A percentile compares a stretch with the other conserved stretches of the same genome.
Conservation (phyloP, 2,797 vertebrate genomes). For the Cyclopterus lumpus region DNA sequence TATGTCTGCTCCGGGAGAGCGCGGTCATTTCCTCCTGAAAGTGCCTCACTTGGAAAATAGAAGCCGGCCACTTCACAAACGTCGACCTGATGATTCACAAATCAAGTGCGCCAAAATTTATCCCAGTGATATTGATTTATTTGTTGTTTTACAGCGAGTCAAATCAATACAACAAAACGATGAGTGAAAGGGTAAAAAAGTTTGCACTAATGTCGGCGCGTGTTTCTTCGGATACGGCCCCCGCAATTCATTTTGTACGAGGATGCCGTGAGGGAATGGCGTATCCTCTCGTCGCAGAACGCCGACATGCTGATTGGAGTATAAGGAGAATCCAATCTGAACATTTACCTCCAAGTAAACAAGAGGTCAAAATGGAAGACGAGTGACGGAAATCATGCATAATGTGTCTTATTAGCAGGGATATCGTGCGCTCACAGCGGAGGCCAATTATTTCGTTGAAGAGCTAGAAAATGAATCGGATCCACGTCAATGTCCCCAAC, state of each 20-base stretch:
- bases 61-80: slow-evolving; percentile 10
- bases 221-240: slow-evolving; percentile 8
- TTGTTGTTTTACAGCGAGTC: background rate
- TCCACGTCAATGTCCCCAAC: slow-evolving; percentile 16
- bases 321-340: slow-evolving; percentile 11
- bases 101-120: slow-evolving; percentile 6
- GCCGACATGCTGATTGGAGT: slow-evolving; percentile 22
- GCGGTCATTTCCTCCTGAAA: background rate
- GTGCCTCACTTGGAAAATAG: slow-evolving; percentile 9
- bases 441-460: slow-evolving; percentile 60
- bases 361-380: slow-evolving; percentile 53
- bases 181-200: background rate
- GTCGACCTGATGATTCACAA: slow-evolving; percentile 25
- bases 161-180: background rate
- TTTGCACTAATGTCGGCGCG: background rate
- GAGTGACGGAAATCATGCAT: slow-evolving; percentile 38
- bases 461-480: slow-evolving; percentile 51
- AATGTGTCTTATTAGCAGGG: slow-evolving; percentile 50
- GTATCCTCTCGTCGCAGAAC: slow-evolving; percentile 27
- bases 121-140: background rate
- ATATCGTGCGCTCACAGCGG: slow-evolving; percentile 50
- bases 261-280: background rate
- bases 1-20: slow-evolving; percentile 9
- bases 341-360: slow-evolving; percentile 32
- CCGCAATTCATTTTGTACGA: background rate